Evolutionary conservation across 2,888 invertebrate species (phyloP).

Genomic region (Magallana nippona): DNA sequence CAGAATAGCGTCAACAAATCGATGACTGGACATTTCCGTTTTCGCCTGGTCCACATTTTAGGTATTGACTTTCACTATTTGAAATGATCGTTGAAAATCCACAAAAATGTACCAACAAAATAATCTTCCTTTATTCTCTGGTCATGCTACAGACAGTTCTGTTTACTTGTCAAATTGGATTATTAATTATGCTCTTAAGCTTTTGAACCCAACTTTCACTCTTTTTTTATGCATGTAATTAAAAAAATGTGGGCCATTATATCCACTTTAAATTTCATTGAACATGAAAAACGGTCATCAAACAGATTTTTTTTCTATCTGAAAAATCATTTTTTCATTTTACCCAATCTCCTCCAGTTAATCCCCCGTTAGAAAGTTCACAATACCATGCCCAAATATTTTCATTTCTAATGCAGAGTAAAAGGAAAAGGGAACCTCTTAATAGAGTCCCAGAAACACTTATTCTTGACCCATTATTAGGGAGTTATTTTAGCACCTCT

Average conservation of each 20-base stretch:
- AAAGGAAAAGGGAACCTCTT: background rate
- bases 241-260: background rate
- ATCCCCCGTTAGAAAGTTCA: background rate
- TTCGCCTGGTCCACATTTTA: constrained; percentile 12
- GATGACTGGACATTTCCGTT: constrained; percentile 27
- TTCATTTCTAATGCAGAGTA: background rate
- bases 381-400: constrained; percentile 8
- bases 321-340: background rate
- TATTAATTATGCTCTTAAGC: constrained; percentile 3
- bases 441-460: background rate
- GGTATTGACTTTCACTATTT: constrained; percentile 2
- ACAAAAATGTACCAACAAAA: constrained; percentile 8
- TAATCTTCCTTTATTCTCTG: background rate
- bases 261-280: background rate
- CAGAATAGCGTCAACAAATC: constrained; percentile 2
- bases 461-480: constrained; percentile 7
- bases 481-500: constrained; percentile 9
- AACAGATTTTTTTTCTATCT: background rate
- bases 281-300: background rate
- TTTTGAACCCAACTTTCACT: background rate
- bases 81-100: constrained; percentile 21
- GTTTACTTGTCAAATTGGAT: constrained; percentile 11
- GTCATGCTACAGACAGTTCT: background rate
- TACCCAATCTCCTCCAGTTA: background rate
- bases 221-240: background rate